Base-by-base conservation (phyloP, 2,888 invertebrate genomes). In the Spodoptera picta region DNA sequence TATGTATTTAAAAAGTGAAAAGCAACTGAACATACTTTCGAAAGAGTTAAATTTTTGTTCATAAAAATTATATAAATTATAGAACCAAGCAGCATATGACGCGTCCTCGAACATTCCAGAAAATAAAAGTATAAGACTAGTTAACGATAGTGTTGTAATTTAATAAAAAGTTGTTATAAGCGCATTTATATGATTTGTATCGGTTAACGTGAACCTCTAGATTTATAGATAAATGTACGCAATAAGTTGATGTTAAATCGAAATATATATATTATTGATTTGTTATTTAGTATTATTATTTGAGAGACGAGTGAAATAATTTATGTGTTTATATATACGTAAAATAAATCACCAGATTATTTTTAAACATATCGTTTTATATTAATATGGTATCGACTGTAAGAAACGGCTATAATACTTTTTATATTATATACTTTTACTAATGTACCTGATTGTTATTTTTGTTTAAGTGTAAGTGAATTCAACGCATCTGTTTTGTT, bases 371-470 rank as follows among this genome's bases (percentile, higher is more conserved):
- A 60, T 64, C 55, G 41, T 74, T 69, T 54, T 74, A 41, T 74
- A 41, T 45, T 54, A 24, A 42, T 59, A 47, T 59, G 51, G 53
- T 45, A 71, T 41, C 53, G 64, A 77, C 68, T 68, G 55, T 57
- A 46, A 41, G 36, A 19, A 73, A 72, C 69, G 78, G 78, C 78
- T 61, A 60, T 79, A 79, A 79, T 64, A 12, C 23, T 61, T 61
- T 59, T 65, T 63, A 65, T 65, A 64, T 50, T 63, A 60, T 58
- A 10, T 66, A 71, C 61, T 63, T 67, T 75, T 47, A 71, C 64
- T 54, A 61, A 65, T 60, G 79, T 79, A 79, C 79, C 80, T 79
- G 79, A 79, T 74, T 68, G 73, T 80, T 79, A 71, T 50, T 61
- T 79, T 65, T 11, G 19, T 74, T 64, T 64, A 48, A 9, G 36